phyloP scores from a whole-genome alignment of 2,113 vertebrate species.

The Phyllostomus hastatus region DNA sequence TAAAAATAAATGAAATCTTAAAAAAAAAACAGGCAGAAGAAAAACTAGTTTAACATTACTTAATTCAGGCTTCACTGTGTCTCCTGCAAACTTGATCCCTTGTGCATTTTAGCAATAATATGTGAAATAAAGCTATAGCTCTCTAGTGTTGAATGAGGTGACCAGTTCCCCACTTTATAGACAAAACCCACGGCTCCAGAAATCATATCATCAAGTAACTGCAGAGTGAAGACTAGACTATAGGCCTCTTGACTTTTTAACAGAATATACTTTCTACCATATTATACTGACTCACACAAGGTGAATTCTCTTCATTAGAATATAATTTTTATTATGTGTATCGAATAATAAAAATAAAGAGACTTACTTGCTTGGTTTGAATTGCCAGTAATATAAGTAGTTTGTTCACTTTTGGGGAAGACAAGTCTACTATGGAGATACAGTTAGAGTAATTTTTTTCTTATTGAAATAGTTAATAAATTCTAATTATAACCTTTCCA shows the following conservation, averaged over 20 bases:
- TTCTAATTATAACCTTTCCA: neutral
- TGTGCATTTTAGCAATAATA: conserved; percentile 18
- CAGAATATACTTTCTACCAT: neutral
- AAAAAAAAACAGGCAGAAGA: neutral
- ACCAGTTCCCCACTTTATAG: neutral
- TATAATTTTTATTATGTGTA: neutral
- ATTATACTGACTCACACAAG: neutral
- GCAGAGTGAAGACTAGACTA: neutral
- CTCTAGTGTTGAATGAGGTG: neutral
- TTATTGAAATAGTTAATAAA: conserved; percentile 10
- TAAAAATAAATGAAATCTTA: too few relatives aligned
- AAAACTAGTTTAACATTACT: conserved; percentile 14
- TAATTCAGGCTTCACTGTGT: conserved; percentile 2
- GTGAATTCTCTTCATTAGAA: conserved; percentile 20
- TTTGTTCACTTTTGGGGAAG: neutral
- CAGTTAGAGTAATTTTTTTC: conserved; percentile 9
- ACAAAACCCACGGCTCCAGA: neutral
- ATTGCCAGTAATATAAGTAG: neutral
- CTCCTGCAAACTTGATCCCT: neutral
- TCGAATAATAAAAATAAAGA: conserved; percentile 37
- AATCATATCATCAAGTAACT: conserved; percentile 12
- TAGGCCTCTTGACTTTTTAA: neutral
- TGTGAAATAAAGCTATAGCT: neutral
- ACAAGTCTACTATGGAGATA: neutral
- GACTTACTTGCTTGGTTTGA: conserved; percentile 24